These are phyloP conservation scores for Oriolus oriolus DNA, from an alignment of 2,113 vertebrate species.

Conservation along the genomic window DNA sequence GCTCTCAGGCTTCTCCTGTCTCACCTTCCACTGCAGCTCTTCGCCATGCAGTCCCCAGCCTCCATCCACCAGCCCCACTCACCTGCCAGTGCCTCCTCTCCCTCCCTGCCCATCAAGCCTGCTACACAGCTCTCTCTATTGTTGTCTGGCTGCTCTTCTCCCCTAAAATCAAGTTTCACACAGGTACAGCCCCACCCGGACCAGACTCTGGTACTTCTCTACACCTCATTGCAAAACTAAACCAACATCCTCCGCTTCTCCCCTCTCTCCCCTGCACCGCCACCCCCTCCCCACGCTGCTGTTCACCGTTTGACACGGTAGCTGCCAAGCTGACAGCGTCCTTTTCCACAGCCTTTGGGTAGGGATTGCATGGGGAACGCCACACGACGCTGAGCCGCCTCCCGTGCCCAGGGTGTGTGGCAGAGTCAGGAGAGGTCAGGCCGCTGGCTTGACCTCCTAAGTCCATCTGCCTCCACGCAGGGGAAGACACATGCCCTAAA, in stretches of 20 bases:
- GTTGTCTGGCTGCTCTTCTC: not conserved
- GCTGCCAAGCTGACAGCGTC: not conserved
- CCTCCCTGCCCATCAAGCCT: not conserved
- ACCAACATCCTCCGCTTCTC: not conserved
- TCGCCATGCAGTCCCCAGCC: not conserved
- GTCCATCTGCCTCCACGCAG: conserved; percentile 29
- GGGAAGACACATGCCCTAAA: conserved; percentile 14
- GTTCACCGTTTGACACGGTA: not conserved
- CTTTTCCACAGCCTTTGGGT: not conserved
- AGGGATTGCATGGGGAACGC: fast-evolving
- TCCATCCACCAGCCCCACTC: not conserved
- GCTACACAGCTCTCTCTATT: not conserved
- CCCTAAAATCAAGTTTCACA: not conserved
- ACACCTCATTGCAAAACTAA: not conserved
- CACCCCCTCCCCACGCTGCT: not conserved
- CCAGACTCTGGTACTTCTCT: not conserved
- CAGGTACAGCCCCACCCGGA: not conserved
- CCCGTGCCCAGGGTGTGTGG: not conserved
- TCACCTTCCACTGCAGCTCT: not conserved
- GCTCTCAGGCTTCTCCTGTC: not conserved
- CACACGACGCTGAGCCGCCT: fast-evolving
- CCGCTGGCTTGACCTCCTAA: conserved; percentile 12
- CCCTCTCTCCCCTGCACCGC: not conserved
- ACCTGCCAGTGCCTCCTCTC: not conserved
- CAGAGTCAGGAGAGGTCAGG: not conserved